These are phyloP conservation scores for Polia nebulosa DNA, from an alignment of 2,888 invertebrate species.

Conservation along the genomic window DNA sequence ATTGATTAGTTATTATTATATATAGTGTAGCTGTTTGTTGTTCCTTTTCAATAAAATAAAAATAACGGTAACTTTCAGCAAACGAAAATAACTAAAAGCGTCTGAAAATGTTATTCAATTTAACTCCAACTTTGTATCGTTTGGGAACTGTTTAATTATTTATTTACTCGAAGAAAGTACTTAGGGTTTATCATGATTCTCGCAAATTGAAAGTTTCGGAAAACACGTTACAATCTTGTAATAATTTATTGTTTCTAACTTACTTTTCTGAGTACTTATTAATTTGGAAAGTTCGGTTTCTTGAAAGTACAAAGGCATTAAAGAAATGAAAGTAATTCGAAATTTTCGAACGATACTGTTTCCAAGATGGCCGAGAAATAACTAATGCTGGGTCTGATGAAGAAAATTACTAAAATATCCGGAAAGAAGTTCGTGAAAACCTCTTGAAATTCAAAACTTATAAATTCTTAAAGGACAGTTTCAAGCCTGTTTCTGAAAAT, in stretches of 20 bases:
- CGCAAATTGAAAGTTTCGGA: constrained; percentile 4
- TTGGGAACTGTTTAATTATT: constrained; percentile 13
- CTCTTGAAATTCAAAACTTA: constrained; percentile 10
- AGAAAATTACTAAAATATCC: constrained; percentile 52
- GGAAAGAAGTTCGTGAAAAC: constrained; percentile 2
- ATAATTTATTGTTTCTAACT: constrained; percentile 21
- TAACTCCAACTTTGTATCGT: not conserved
- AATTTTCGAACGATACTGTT: constrained; percentile 23
- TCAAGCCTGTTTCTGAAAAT: not conserved
- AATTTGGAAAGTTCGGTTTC: constrained; percentile 35
- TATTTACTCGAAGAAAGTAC: not conserved
- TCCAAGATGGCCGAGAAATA: constrained; percentile 8
- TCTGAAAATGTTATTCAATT: constrained; percentile 1
- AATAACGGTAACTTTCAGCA: not conserved
- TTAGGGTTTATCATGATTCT: constrained; percentile 6
- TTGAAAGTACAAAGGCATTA: constrained; percentile 15
- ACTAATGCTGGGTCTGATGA: constrained; percentile 5
- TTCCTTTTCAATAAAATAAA: no score
- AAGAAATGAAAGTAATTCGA: constrained; percentile 25
- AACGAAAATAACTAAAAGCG: constrained; percentile 5
- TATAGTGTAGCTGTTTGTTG: no score
- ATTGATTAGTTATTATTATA: no score
- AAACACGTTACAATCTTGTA: constrained; percentile 19
- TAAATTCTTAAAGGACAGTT: not conserved
- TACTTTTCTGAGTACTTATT: constrained; percentile 24